phyloP scores from a whole-genome alignment of 1,140 invertebrate genomes.

The Tenebrio molitor region DNA sequence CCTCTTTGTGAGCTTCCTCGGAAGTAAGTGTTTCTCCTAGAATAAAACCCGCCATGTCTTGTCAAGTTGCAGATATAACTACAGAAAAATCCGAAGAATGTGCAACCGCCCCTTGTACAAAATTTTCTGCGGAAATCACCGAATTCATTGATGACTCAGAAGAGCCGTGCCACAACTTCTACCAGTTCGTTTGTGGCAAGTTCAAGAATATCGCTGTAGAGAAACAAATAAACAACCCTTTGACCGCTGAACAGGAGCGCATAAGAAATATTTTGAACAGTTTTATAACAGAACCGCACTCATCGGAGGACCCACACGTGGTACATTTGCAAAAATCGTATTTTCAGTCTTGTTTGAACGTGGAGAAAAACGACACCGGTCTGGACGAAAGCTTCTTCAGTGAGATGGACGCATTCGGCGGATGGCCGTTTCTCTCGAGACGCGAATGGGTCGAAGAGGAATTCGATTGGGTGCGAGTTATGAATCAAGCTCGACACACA shows the following conservation, averaged over 20 bases:
- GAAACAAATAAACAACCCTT: slow-evolving; percentile 12
- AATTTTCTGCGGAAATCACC: slow-evolving; percentile 44
- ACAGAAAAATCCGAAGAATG: too few species aligned
- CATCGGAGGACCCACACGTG: slow-evolving; percentile 17
- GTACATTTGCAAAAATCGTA: slow-evolving; percentile 73
- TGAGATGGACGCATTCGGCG: slow-evolving; percentile 75
- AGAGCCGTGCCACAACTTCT: slow-evolving; percentile 80
- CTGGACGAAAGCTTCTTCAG: slow-evolving; percentile 67
- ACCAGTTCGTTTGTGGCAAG: slow-evolving; percentile 74
- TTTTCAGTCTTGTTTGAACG: slow-evolving; percentile 86
- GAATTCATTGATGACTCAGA: slow-evolving; percentile 69
- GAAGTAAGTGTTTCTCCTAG: neutral
- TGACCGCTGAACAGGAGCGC: slow-evolving; percentile 4
- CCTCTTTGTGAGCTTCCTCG: neutral
- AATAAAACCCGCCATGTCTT: too few species aligned
- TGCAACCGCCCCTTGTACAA: slow-evolving; percentile 34
- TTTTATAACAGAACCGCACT: slow-evolving; percentile 26
- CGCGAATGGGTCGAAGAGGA: slow-evolving; percentile 72
- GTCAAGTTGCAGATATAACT: too few species aligned
- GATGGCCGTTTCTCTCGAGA: slow-evolving; percentile 81
- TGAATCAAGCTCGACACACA: slow-evolving; percentile 73
- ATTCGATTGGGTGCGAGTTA: slow-evolving; percentile 76
- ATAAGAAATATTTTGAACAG: slow-evolving; percentile 25
- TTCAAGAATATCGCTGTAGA: slow-evolving; percentile 70
- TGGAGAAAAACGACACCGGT: slow-evolving; percentile 48